Conservation (phyloP, 2,797 vertebrate genomes). For the Coluber constrictor region DNA sequence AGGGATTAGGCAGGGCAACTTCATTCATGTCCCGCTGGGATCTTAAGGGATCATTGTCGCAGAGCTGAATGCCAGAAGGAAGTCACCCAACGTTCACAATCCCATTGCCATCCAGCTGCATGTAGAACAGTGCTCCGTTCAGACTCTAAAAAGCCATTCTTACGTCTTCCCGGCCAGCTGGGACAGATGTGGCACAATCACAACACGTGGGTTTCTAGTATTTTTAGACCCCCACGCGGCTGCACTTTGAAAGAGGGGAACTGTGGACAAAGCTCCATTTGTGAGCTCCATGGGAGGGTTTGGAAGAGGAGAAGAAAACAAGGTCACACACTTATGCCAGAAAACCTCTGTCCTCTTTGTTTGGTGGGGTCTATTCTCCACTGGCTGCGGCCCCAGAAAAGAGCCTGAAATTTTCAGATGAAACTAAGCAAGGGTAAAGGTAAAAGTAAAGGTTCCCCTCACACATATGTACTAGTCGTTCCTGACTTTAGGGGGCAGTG, state of each 20-base stretch:
- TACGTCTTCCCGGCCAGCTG: slow-evolving; percentile 70
- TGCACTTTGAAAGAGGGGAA: slow-evolving; percentile 40
- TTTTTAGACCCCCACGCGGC: slow-evolving; percentile 64
- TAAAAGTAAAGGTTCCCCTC: too few relatives aligned
- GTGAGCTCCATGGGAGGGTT: slow-evolving; percentile 49
- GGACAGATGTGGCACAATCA: slow-evolving; percentile 36
- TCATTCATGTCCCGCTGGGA: slow-evolving; percentile 55
- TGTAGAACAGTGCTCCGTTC: slow-evolving; percentile 72
- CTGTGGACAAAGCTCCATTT: slow-evolving; percentile 54
- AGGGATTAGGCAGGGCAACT: slow-evolving; percentile 58
- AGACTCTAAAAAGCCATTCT: slow-evolving; percentile 59
- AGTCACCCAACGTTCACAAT: slow-evolving; percentile 44
- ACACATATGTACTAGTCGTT: too few relatives aligned
- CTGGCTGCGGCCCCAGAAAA: neutral
- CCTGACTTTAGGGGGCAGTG: too few relatives aligned
- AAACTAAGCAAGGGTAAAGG: neutral
- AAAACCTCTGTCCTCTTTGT: neutral
- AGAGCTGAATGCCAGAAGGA: slow-evolving; percentile 68
- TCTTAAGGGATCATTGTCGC: slow-evolving; percentile 66
- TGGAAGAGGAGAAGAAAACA: slow-evolving; percentile 26
- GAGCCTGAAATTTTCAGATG: neutral
- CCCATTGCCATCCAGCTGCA: slow-evolving; percentile 73
- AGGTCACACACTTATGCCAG: slow-evolving; percentile 34
- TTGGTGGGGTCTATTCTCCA: slow-evolving; percentile 11
- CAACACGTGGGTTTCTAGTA: slow-evolving; percentile 49